Evolutionary conservation across 2,113 vertebrate species (phyloP).

Genomic region (Sapayoa aenigma): DNA sequence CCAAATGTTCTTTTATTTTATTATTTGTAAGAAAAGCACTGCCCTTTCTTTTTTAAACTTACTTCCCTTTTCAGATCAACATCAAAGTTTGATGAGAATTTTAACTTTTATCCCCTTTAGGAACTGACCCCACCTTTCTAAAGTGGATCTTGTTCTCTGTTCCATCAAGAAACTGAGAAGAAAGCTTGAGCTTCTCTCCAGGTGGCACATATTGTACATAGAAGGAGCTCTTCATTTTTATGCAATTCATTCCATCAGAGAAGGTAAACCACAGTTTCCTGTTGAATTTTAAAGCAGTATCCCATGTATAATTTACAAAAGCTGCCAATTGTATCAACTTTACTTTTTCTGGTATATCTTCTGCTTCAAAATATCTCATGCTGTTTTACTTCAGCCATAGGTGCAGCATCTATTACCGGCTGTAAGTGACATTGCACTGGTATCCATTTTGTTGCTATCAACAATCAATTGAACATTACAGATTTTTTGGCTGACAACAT

Average conservation of each 20-base stretch:
- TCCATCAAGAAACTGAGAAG: background rate
- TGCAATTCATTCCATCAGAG: slow-evolving; percentile 11
- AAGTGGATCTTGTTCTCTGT: background rate
- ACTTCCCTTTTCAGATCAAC: background rate
- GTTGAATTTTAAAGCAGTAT: slow-evolving; percentile 51
- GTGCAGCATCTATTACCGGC: slow-evolving; percentile 26
- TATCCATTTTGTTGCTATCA: slow-evolving; percentile 58
- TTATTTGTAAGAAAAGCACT: background rate
- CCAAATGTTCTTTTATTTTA: background rate
- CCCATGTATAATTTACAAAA: slow-evolving; percentile 67
- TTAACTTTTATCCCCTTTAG: background rate
- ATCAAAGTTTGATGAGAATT: background rate
- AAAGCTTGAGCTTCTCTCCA: background rate
- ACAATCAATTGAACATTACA: slow-evolving; percentile 43
- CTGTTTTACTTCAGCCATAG: slow-evolving; percentile 19
- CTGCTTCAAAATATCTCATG: slow-evolving; percentile 53
- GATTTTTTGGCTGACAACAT: slow-evolving; percentile 59
- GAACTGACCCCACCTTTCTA: background rate
- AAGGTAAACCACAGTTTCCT: slow-evolving; percentile 42
- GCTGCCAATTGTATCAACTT: slow-evolving; percentile 31
- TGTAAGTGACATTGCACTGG: slow-evolving; percentile 36
- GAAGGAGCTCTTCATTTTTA: slow-evolving; percentile 2
- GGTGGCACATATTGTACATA: background rate
- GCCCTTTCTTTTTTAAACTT: background rate
- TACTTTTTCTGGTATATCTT: slow-evolving; percentile 39